Conservation (phyloP, 2,797 vertebrate species). For the Coreius guichenoti region DNA sequence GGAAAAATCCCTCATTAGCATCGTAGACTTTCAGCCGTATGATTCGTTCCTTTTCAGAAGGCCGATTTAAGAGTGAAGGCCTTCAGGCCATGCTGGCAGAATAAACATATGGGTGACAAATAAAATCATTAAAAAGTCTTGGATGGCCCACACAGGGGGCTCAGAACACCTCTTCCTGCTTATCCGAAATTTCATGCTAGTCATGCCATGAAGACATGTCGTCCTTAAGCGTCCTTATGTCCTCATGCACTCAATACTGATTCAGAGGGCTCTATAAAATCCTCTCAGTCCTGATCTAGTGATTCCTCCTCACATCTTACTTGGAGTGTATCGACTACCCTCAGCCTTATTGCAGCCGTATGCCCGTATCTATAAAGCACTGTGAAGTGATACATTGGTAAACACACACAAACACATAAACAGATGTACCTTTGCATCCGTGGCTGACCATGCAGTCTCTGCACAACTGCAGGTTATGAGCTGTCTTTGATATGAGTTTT, state of each 20-base stretch:
- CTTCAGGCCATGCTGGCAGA: conserved; percentile 38
- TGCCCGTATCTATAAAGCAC: background rate
- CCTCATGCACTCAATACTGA: background rate
- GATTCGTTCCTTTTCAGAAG: conserved; percentile 26
- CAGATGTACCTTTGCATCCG: background rate
- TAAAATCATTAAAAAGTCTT: conserved; percentile 33
- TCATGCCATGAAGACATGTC: conserved; percentile 18
- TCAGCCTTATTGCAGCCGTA: conserved; percentile 12
- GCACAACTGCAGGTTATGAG: background rate
- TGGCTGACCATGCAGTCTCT: background rate
- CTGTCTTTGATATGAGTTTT: conserved; percentile 36
- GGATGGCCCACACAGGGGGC: conserved; percentile 5
- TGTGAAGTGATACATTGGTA: conserved; percentile 21
- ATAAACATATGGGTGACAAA: conserved; percentile 43
- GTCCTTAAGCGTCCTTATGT: conserved; percentile 20
- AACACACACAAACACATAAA: conserved; percentile 28
- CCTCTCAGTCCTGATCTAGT: conserved; percentile 11
- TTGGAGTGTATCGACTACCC: conserved; percentile 13
- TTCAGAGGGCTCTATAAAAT: background rate
- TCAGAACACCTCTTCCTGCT: conserved; percentile 6
- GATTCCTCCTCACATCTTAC: conserved; percentile 28
- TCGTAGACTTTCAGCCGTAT: background rate
- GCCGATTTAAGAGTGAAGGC: conserved; percentile 24
- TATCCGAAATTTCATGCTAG: conserved; percentile 36
- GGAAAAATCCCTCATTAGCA: conserved; percentile 43